Conservation (phyloP, 1,140 invertebrate genomes). For the Diorhabda elongata region DNA sequence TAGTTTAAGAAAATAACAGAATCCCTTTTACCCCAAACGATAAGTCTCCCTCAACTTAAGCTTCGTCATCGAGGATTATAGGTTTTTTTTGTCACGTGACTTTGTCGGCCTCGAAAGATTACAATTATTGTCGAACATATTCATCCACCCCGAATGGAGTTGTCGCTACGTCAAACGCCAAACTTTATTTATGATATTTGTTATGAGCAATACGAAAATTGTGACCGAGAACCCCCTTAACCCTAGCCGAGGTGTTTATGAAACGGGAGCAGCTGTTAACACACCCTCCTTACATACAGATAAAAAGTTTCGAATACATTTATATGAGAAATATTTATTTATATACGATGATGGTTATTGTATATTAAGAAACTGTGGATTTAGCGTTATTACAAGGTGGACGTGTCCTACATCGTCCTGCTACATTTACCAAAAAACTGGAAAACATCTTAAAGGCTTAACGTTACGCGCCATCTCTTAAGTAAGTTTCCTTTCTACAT, state of each 20-base stretch:
- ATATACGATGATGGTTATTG: too few relatives aligned
- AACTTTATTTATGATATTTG: constrained; percentile 38
- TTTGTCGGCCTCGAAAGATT: constrained; percentile 29
- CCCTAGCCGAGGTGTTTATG: constrained; percentile 1
- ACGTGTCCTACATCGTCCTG: too few relatives aligned
- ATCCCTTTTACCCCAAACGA: too few relatives aligned
- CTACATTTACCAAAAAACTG: too few relatives aligned
- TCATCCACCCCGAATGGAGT: constrained; percentile 35
- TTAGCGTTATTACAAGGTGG: too few relatives aligned
- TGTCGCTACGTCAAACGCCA: constrained; percentile 32
- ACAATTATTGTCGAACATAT: constrained; percentile 26
- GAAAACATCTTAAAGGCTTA: too few relatives aligned
- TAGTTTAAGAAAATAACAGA: too few relatives aligned
- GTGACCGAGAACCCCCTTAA: background rate
- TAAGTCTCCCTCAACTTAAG: background rate
- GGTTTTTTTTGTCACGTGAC: constrained; percentile 33
- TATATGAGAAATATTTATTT: background rate
- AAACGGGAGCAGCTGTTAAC: background rate
- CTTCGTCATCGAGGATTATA: constrained; percentile 11
- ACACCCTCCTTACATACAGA: background rate
- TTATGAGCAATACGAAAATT: constrained; percentile 29
- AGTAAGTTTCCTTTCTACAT: too few relatives aligned
- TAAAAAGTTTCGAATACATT: constrained; percentile 2
- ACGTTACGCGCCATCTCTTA: too few relatives aligned
- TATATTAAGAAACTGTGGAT: too few relatives aligned